Conservation (phyloP, 2,888 invertebrate species). For the Synanthedon formicaeformis region DNA sequence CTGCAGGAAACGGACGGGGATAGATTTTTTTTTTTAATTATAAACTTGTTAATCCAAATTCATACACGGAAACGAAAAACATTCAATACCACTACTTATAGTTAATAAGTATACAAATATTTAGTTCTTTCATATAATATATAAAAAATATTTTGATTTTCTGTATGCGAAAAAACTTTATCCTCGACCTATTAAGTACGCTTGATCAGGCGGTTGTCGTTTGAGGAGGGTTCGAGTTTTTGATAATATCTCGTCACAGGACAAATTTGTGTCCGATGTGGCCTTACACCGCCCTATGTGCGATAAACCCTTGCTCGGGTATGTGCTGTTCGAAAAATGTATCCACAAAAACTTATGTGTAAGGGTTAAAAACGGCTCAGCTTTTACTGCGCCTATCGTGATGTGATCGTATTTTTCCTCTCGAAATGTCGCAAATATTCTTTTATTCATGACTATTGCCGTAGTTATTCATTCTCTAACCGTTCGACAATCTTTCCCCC, state of each 20-base stretch:
- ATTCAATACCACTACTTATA: too few species aligned
- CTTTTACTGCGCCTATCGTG: slow-evolving; percentile 1
- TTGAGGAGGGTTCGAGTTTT: slow-evolving; percentile 31
- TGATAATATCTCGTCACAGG: slow-evolving; percentile 58
- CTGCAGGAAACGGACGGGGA: too few species aligned
- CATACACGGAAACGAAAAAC: too few species aligned
- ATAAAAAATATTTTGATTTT: too few species aligned
- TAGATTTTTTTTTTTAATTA: too few species aligned
- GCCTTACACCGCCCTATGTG: slow-evolving; percentile 23
- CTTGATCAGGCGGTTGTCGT: slow-evolving; percentile 44
- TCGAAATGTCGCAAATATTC: slow-evolving; percentile 4
- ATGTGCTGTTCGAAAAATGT: slow-evolving; percentile 7
- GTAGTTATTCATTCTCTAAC: slow-evolving; percentile 32
- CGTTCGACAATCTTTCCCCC: slow-evolving; percentile 29
- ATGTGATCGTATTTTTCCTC: slow-evolving; percentile 4
- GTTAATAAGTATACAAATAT: too few species aligned
- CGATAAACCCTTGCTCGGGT: slow-evolving; percentile 24
- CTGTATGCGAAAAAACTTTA: too few species aligned
- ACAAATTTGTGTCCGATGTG: slow-evolving; percentile 57
- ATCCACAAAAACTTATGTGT: neutral
- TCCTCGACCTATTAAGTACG: slow-evolving; percentile 5
- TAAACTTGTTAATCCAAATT: too few species aligned
- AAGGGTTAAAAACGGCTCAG: slow-evolving; percentile 6
- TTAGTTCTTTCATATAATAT: too few species aligned
- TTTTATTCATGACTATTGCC: slow-evolving; percentile 26